Evolutionary conservation across 2,888 invertebrate genomes (phyloP), one percentile per base, ranked within the genome.

Genomic region (Pterobdella sp.): DNA sequence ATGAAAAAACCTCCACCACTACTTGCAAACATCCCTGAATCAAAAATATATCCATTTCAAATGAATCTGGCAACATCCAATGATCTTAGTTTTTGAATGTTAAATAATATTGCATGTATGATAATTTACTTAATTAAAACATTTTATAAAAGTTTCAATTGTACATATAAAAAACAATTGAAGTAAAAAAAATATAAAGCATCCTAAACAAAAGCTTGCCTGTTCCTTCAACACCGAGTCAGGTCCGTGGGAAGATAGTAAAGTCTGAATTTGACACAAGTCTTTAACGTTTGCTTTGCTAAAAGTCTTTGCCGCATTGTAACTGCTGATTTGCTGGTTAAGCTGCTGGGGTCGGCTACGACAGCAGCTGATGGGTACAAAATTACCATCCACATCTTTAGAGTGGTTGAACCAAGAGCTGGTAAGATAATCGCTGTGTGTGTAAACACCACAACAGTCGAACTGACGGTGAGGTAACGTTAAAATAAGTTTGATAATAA

Each of bases 371-470:
- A 52, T 36, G 31, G 75, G 75, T 22, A 75, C 75, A 42, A 68
- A 72, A 22, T 71, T 26, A 35, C 72, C 73, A 14, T 65, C 69
- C n/a, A 35, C 26, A 29, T 63, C 70, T 36, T 72, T 74, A 0
- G 75, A 63, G 63, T 70, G 66, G 72, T 75, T 75, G 72, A 64
- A 75, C 75, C 75, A 75, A 10, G 71, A n/a, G 37, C 72, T 73
- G 67, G n/a, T 14, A n/a, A 26, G 60, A 72, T 60, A 75, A 72
- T 75, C 75, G 31, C 42, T 49, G 36, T 74, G 75, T 10, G 74
- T 56, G 18, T n/a, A 60, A 10, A 64, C 75, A 22, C 75, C 75
- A 71, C 75, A 75, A 37, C 75, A 75, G 64, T 74, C 63, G 68
- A 71, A 73, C 75, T 75, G 75, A 32, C 63, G 68, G 34, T 34